phyloP scores from a whole-genome alignment of 2,888 invertebrate genomes.

The Cremastinae sp. region DNA sequence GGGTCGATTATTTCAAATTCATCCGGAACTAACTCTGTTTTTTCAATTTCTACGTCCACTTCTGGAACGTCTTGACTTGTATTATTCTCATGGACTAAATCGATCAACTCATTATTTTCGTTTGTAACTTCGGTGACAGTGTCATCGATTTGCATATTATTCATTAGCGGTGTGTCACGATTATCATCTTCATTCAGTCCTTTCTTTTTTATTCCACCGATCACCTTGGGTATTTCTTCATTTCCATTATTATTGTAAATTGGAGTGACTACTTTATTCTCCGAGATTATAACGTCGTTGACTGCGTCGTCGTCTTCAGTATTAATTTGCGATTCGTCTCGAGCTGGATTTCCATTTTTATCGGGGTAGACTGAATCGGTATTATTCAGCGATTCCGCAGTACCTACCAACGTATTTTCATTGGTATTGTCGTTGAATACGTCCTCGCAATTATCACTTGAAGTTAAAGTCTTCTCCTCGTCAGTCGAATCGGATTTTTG shows the following conservation, averaged over 20 bases:
- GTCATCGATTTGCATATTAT: too few species aligned
- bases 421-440: slow-evolving; percentile 37
- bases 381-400: neutral
- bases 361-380: slow-evolving; percentile 21
- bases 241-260: neutral
- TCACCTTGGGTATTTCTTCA: too few species aligned
- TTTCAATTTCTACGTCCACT: neutral
- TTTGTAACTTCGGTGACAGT: too few species aligned
- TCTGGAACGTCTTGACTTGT: too few species aligned
- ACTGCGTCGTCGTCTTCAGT: neutral
- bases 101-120: too few species aligned
- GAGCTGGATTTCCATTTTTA: slow-evolving; percentile 42
- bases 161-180: too few species aligned
- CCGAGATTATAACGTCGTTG: neutral
- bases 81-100: neutral
- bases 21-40: slow-evolving; percentile 11
- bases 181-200: neutral
- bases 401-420: neutral
- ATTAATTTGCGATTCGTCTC: neutral
- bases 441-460: slow-evolving; percentile 11
- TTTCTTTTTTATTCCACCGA: neutral
- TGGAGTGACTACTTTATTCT: slow-evolving; percentile 1
- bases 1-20: neutral
- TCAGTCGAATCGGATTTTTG: slow-evolving; percentile 2
- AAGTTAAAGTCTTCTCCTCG: too few species aligned